These are phyloP conservation scores for Brotula barbata DNA, from an alignment of 2,797 vertebrate genomes.

Conservation along the genomic window DNA sequence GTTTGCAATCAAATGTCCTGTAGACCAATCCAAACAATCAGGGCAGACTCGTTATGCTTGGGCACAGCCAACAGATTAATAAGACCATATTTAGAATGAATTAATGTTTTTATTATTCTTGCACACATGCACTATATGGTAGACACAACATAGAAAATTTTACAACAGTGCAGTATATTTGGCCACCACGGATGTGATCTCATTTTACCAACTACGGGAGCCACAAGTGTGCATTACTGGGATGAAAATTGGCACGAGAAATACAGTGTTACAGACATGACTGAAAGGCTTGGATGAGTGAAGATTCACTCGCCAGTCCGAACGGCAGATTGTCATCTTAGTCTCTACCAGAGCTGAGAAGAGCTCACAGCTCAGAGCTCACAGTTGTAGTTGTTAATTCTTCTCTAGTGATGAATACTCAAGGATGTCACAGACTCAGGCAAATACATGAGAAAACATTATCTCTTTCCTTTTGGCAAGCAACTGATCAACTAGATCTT, in stretches of 20 bases:
- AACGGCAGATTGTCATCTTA: constrained; percentile 46
- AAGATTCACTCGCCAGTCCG: constrained; percentile 36
- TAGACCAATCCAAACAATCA: constrained; percentile 6
- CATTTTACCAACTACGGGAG: constrained; percentile 38
- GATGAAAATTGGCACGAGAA: constrained; percentile 48
- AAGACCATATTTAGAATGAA: constrained; percentile 1
- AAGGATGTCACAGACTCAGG: constrained; percentile 23
- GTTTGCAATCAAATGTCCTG: constrained; percentile 2
- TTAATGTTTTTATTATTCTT: constrained; percentile 58
- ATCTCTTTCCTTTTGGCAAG: constrained; percentile 24
- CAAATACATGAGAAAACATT: constrained; percentile 34
- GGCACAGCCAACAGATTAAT: constrained; percentile 14
- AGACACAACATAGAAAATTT: constrained; percentile 64
- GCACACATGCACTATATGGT: constrained; percentile 69
- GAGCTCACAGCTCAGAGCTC: constrained; percentile 15
- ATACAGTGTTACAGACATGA: constrained; percentile 43
- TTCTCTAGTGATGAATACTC: background rate
- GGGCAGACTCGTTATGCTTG: constrained; percentile 15
- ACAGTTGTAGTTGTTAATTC: background rate
- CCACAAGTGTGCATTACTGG: constrained; percentile 32
- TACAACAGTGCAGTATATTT: constrained; percentile 52
- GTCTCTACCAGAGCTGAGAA: constrained; percentile 37
- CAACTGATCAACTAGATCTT: constrained; percentile 11
- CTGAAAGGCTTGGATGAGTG: constrained; percentile 49
- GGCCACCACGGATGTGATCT: constrained; percentile 26